Percentiles rank a stretch among this genome's conserved stretches.
Conservation (phyloP, 2,888 invertebrate species). For the Sarcophaga variegata region DNA sequence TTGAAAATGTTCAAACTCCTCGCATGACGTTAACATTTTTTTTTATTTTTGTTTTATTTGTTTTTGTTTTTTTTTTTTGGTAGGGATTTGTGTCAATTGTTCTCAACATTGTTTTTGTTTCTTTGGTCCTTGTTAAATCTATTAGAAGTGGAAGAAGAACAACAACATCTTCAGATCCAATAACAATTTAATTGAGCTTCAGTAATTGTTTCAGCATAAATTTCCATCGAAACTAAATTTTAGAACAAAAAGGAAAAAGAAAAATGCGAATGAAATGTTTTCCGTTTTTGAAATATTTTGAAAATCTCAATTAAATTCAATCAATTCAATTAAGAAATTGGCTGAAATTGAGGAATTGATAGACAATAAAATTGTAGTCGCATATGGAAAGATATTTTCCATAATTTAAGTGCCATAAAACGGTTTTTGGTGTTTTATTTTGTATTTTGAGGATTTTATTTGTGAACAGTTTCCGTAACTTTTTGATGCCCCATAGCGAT, state of each 20-base stretch:
- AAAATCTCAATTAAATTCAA: slow-evolving; percentile 33
- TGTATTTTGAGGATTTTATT: neutral
- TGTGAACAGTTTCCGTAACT: too few relatives aligned
- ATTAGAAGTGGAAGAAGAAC: slow-evolving; percentile 40
- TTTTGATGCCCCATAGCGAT: too few relatives aligned
- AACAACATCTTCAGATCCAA: slow-evolving; percentile 55
- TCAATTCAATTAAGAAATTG: neutral
- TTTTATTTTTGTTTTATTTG: slow-evolving; percentile 30
- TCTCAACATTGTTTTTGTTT: slow-evolving; percentile 53
- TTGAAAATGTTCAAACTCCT: slow-evolving; percentile 45
- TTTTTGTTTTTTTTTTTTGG: slow-evolving; percentile 51
- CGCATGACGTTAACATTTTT: slow-evolving; percentile 61
- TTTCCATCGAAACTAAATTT: slow-evolving; percentile 26
- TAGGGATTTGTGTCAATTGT: slow-evolving; percentile 70
- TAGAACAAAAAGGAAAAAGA: too few relatives aligned
- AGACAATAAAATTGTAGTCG: slow-evolving; percentile 28
- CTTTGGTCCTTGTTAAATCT: slow-evolving; percentile 47
- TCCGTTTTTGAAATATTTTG: slow-evolving; percentile 20
- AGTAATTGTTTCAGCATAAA: slow-evolving; percentile 63
- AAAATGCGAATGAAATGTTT: slow-evolving; percentile 8
- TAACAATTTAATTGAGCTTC: slow-evolving; percentile 69
- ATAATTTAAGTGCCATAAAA: neutral
- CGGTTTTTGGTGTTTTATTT: neutral
- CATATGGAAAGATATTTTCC: slow-evolving; percentile 5
- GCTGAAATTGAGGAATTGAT: slow-evolving; percentile 26